Base-by-base conservation (phyloP, 2,113 vertebrate genomes). In the Sturnira hondurensis region DNA sequence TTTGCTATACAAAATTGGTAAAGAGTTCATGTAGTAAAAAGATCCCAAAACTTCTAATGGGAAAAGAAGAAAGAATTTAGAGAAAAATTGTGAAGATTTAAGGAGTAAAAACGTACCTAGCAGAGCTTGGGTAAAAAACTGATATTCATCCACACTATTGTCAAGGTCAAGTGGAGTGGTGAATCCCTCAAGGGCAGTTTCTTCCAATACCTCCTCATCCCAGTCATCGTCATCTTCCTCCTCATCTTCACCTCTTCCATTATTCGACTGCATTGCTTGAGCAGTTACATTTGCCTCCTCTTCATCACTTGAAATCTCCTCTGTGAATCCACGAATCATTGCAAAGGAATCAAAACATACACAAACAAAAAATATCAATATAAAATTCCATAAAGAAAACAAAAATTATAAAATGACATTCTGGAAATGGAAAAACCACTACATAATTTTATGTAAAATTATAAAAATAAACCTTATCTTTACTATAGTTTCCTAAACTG, bases 221-320 rank as follows among this genome's bases (percentile, higher is more conserved):
- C 99, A 99, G 97, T 99, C 99, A 0, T 99, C 99, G 0, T 99
- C 99, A 0, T 99, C 99, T 0, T 99, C 99, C 1, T 99, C 99
- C 0, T 99, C 99, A 0, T 99, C 99, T 0, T 99, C 99, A 0
- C 99, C 98, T 8, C 98, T 98, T 56, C 98, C 98, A 0, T 97
- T 97, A 67, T 98, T 98, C 86, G 99, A 98, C 89, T 99, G 99
- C 98, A 99, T 98, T 0, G 97, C 96, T 67, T 98, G 98, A 8
- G 97, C 97, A 56, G 97, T 98, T 83, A 98, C 98, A 19, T 97
- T 99, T 2, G 98, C 98, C 88, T 99, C 99, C 65, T 99, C 99
- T 91, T 99, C 99, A 84, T 99, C 99, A 4, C 99, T 99, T 0
- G 99, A 98, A 95, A 99, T 99, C 98, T 99, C 99, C 97, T 99